Evolutionary conservation across 92 coral and sea anemone genomes (phyloP).

Genomic region (Paragorgia papillata): DNA sequence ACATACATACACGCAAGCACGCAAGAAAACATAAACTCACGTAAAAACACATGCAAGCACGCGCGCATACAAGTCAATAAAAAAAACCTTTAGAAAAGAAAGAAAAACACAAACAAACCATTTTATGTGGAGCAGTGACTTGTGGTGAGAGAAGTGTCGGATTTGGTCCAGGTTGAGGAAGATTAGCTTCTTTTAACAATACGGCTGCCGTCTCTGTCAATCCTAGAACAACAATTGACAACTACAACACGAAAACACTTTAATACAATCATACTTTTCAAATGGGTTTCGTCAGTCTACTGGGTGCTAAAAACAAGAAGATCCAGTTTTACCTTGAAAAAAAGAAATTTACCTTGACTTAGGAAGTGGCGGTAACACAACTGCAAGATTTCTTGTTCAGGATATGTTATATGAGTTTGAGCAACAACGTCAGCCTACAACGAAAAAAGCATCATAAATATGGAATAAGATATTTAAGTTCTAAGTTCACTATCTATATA

Average conservation of each 20-base stretch:
- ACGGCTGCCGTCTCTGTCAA: constrained; percentile 72
- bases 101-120: constrained; percentile 57
- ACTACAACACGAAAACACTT: too few relatives aligned
- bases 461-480: too few relatives aligned
- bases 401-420: constrained; percentile 88
- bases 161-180: constrained; percentile 63
- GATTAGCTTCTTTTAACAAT: constrained; percentile 70
- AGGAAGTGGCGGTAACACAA: constrained; percentile 70
- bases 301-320: neutral
- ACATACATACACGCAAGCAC: too few relatives aligned
- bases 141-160: constrained; percentile 1
- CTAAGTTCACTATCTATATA: too few relatives aligned
- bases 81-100: too few relatives aligned
- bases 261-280: too few relatives aligned
- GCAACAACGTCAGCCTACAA: constrained; percentile 93
- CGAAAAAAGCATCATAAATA: neutral
- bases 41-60: too few relatives aligned
- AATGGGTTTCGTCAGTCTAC: too few relatives aligned
- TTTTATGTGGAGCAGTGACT: constrained; percentile 55
- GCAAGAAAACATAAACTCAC: too few relatives aligned
- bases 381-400: constrained; percentile 81
- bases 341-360: constrained; percentile 9
- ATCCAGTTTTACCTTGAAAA: neutral
- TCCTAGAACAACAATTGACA: constrained; percentile 56
- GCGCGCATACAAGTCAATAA: too few relatives aligned